Evolutionary conservation across 53 echinoderm and acorn worm species (phyloP).

Genomic region (Temnopleurus reevesii): DNA sequence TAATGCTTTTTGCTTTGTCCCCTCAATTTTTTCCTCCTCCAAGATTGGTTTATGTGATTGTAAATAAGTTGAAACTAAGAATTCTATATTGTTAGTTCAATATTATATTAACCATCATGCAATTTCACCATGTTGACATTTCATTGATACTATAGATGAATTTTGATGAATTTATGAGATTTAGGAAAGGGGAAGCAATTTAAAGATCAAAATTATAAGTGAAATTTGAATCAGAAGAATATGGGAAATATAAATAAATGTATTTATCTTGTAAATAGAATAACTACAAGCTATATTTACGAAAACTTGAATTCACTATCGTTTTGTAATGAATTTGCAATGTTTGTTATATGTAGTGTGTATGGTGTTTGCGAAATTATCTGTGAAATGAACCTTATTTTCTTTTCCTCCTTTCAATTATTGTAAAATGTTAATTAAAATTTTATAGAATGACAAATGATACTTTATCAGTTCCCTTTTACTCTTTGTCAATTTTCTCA

Average conservation of each 20-base stretch:
- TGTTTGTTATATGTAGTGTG: conserved; percentile 14
- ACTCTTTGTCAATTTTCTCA: not conserved
- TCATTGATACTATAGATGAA: not conserved
- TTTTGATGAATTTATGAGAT: not conserved
- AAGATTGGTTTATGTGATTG: no score
- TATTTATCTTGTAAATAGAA: conserved; percentile 58
- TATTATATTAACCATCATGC: not conserved
- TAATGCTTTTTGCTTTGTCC: no score
- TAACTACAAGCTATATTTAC: conserved; percentile 42
- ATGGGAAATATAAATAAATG: not conserved
- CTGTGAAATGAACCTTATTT: not conserved
- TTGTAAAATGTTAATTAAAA: not conserved
- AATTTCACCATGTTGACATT: not conserved
- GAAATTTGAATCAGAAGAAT: not conserved
- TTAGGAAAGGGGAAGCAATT: not conserved
- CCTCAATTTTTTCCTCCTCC: no score
- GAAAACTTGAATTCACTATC: not conserved
- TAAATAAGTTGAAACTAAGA: not conserved
- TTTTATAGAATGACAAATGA: not conserved
- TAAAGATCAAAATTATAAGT: not conserved
- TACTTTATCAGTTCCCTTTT: not conserved
- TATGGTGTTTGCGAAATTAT: not conserved
- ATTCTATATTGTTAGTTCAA: not conserved
- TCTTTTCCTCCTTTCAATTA: not conserved
- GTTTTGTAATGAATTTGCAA: conserved; percentile 41